Conservation (phyloP, 53 echinoderm and acorn worm genomes). For the Mesocentrotus franciscanus region DNA sequence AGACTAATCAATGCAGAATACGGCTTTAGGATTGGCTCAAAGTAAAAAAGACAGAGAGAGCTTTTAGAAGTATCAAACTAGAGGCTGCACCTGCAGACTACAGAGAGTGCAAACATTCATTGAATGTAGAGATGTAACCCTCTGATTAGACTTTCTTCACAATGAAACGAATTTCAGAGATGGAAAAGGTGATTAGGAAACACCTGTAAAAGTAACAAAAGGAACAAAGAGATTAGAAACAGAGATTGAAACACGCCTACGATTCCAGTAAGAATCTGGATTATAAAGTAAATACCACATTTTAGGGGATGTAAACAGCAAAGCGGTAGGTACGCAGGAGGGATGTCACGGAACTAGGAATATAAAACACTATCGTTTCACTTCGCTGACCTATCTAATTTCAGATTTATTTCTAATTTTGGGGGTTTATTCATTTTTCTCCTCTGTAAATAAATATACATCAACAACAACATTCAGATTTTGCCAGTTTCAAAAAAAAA, state of each 20-base stretch:
- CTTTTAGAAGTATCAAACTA: background rate
- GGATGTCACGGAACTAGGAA: slow-evolving; percentile 1
- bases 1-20: background rate
- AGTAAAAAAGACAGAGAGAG: background rate
- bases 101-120: slow-evolving; percentile 15
- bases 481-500: too few species aligned
- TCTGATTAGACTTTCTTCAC: slow-evolving; percentile 11
- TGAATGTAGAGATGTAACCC: background rate
- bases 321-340: background rate
- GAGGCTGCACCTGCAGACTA: slow-evolving; percentile 1
- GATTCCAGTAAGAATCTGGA: background rate
- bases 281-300: slow-evolving; percentile 15
- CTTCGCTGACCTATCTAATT: background rate
- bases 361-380: background rate
- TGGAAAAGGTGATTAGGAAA: slow-evolving; percentile 18
- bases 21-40: background rate
- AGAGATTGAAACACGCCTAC: slow-evolving; percentile 31
- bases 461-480: background rate
- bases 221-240: slow-evolving; percentile 18
- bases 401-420: background rate
- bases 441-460: background rate
- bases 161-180: slow-evolving; percentile 3
- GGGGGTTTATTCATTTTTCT: background rate
- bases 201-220: slow-evolving; percentile 22
- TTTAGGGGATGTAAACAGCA: background rate